These are phyloP conservation scores for Eulemur rubriventer DNA, from an alignment of 2,797 vertebrate species.

Conservation along the genomic window DNA sequence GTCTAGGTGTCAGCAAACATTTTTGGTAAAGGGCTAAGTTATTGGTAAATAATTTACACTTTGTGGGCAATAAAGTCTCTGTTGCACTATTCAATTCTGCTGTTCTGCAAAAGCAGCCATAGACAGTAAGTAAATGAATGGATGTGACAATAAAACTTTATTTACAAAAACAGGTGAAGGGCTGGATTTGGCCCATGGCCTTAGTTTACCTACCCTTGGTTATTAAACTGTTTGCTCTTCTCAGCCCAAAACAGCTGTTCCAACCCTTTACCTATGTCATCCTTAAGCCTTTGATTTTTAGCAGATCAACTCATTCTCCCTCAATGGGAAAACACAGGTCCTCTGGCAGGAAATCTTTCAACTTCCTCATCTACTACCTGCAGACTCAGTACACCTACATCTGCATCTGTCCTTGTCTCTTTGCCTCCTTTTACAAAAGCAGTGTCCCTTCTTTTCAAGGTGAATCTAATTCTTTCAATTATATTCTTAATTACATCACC, in stretches of 20 bases:
- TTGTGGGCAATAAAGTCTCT: not conserved
- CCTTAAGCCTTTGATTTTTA: not conserved
- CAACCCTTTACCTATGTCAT: not conserved
- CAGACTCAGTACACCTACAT: not conserved
- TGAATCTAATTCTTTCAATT: constrained; percentile 11
- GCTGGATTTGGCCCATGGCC: not conserved
- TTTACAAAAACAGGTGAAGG: not conserved
- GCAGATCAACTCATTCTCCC: not conserved
- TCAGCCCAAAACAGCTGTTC: not conserved
- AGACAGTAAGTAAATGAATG: not conserved
- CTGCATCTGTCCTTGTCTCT: not conserved
- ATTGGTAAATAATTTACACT: not conserved
- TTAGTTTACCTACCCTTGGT: not conserved
- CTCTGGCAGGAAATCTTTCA: not conserved
- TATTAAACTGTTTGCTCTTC: not conserved
- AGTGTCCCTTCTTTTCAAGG: not conserved
- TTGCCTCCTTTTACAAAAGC: not conserved
- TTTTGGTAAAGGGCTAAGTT: not conserved
- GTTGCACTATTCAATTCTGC: not conserved
- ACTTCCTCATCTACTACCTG: not conserved
- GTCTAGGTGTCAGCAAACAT: not conserved
- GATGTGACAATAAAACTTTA: not conserved
- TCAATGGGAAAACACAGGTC: not conserved
- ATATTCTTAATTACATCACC: not conserved
- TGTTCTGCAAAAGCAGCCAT: not conserved